These are phyloP conservation scores for Drosophila mimica DNA, from an alignment of 2,888 invertebrate species.

Conservation along the genomic window DNA sequence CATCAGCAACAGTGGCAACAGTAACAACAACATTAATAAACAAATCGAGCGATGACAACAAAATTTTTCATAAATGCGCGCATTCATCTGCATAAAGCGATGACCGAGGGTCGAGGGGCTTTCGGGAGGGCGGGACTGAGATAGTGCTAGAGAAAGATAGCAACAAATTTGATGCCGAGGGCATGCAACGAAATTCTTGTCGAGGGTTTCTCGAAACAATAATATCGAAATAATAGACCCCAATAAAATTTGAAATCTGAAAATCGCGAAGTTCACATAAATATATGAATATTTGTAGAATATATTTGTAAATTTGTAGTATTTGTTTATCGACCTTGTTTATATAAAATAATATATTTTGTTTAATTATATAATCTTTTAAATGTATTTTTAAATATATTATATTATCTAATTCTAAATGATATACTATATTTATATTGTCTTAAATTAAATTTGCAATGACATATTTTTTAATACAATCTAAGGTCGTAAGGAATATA, in stretches of 20 bases:
- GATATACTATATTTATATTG: too few relatives aligned
- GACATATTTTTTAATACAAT: not conserved
- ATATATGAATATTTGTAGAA: not conserved
- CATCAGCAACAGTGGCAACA: conserved; percentile 61
- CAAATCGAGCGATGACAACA: conserved; percentile 68
- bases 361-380: not conserved
- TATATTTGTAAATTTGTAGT: not conserved
- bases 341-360: not conserved
- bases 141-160: not conserved
- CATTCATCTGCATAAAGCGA: conserved; percentile 78
- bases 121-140: not conserved
- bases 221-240: not conserved
- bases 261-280: not conserved
- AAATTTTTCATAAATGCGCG: conserved; percentile 78
- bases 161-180: conserved; percentile 13
- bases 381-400: too few relatives aligned
- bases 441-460: too few relatives aligned
- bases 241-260: too few relatives aligned
- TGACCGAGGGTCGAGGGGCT: conserved; percentile 14
- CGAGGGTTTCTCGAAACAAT: conserved; percentile 42
- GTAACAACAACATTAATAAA: conserved; percentile 40
- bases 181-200: conserved; percentile 41
- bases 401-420: too few relatives aligned
- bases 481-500: not conserved
- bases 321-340: not conserved